Evolutionary conservation across 2,113 vertebrate genomes (phyloP).

Genomic region (Lycocorax pyrrhopterus): DNA sequence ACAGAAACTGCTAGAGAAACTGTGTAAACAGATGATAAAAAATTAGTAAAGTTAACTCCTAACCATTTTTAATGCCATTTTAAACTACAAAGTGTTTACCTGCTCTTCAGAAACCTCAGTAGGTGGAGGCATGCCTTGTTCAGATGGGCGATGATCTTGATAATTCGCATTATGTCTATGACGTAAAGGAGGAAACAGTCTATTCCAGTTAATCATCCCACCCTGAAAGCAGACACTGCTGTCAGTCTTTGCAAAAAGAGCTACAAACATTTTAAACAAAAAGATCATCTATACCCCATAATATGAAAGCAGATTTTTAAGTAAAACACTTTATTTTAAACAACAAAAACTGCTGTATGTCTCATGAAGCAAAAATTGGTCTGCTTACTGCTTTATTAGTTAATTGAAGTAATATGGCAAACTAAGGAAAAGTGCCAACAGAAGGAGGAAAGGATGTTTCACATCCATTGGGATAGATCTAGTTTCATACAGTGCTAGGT

Average conservation of each 20-base stretch:
- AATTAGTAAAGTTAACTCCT: not conserved
- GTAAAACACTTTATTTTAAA: not conserved
- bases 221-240: slow-evolving; percentile 66
- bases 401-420: not conserved
- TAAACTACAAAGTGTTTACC: slow-evolving; percentile 66
- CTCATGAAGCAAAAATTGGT: not conserved
- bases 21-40: not conserved
- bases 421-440: not conserved
- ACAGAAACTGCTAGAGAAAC: not conserved
- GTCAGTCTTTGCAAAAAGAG: not conserved
- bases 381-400: not conserved
- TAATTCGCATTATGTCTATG: slow-evolving; percentile 77
- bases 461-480: not conserved
- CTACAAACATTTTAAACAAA: not conserved
- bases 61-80: not conserved
- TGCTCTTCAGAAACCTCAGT: slow-evolving; percentile 89
- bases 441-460: not conserved
- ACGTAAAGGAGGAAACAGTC: slow-evolving; percentile 86
- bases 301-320: not conserved
- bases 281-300: not conserved
- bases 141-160: slow-evolving; percentile 64
- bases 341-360: not conserved
- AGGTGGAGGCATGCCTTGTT: slow-evolving; percentile 72
- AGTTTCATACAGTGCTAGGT: not conserved
- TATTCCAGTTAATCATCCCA: slow-evolving; percentile 89